Conservation (phyloP, 2,888 invertebrate species). For the Hirtodrosophila alboralis region DNA sequence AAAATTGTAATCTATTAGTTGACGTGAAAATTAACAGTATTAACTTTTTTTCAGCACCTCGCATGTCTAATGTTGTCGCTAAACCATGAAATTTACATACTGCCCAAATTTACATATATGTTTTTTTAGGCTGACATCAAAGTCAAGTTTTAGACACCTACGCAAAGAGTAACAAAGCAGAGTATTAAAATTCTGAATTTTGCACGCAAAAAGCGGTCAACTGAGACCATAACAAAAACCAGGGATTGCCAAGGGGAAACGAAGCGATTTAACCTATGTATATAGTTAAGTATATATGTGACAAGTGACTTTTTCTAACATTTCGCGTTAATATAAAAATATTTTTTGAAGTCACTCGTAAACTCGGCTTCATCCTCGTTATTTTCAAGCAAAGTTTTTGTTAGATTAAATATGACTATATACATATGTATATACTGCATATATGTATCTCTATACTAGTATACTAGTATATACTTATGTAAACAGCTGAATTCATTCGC, state of each 20-base stretch:
- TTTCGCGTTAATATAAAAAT: no score
- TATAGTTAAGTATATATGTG: conserved; percentile 8
- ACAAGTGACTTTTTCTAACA: conserved; percentile 47
- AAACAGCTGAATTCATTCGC: conserved; percentile 26
- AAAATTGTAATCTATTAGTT: conserved; percentile 6
- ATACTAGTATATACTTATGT: no score
- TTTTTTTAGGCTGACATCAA: conserved; percentile 6
- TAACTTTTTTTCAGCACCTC: not conserved
- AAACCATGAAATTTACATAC: conserved; percentile 5
- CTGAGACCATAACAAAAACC: conserved; percentile 45
- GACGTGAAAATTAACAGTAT: not conserved
- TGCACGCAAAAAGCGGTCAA: conserved; percentile 42
- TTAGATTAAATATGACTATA: not conserved
- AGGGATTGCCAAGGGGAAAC: not conserved
- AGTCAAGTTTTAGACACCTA: conserved; percentile 35
- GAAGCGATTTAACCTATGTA: conserved; percentile 10
- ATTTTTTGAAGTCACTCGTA: no score
- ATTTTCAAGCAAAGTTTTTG: not conserved
- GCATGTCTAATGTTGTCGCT: not conserved
- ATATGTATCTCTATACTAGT: not conserved
- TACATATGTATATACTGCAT: not conserved
- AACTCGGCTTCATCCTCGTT: no score
- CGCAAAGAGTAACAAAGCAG: conserved; percentile 6
- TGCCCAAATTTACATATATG: not conserved
- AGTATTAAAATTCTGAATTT: conserved; percentile 10